Conservation (phyloP, 1,140 invertebrate genomes). For the Agrilus planipennis region DNA sequence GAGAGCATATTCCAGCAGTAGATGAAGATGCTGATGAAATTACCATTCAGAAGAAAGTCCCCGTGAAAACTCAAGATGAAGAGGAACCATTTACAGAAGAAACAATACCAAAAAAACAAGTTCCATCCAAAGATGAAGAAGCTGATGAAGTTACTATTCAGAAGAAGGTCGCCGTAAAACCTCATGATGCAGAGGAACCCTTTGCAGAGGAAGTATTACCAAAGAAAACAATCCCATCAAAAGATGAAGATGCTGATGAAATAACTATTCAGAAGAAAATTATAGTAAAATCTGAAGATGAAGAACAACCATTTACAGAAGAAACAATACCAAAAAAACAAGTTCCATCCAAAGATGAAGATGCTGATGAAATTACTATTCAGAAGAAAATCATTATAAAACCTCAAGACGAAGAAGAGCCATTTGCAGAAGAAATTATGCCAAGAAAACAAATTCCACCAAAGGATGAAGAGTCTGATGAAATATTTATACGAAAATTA, state of each 20-base stretch:
- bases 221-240: constrained; percentile 15
- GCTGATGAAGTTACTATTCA: constrained; percentile 11
- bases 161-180: constrained; percentile 21
- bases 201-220: constrained; percentile 46
- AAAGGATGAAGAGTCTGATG: constrained; percentile 35
- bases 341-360: constrained; percentile 13
- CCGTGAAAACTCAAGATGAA: constrained; percentile 32
- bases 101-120: constrained; percentile 21
- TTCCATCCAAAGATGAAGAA: constrained; percentile 11
- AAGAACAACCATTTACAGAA: constrained; percentile 2
- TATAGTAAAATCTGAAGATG: constrained; percentile 36
- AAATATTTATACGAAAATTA: constrained; percentile 23
- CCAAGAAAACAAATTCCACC: constrained; percentile 31
- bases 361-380: constrained; percentile 15
- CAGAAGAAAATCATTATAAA: constrained; percentile 10
- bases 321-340: constrained; percentile 7
- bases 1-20: constrained; percentile 6
- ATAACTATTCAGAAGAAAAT: constrained; percentile 46
- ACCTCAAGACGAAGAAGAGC: not conserved
- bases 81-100: constrained; percentile 29
- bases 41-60: constrained; percentile 32
- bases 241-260: constrained; percentile 22
- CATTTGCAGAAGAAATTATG: not conserved
- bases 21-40: constrained; percentile 27
- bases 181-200: constrained; percentile 27